Evolutionary conservation across 2,113 vertebrate species (phyloP).

Genomic region (Hippocampus zosterae): DNA sequence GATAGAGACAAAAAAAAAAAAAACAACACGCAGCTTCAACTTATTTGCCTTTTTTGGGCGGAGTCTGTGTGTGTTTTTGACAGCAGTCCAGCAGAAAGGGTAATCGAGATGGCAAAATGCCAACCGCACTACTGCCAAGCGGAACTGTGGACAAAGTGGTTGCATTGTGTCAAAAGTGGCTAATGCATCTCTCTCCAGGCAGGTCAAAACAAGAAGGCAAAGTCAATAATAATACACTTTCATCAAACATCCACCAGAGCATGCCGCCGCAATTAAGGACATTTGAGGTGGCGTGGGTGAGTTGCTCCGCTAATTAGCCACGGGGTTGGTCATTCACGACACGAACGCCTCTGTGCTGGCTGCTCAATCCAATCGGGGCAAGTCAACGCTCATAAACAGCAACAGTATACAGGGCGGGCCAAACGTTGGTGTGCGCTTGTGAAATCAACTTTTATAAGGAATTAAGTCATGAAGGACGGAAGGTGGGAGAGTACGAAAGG

Average conservation of each 20-base stretch:
- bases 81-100: no score
- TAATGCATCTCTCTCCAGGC: not conserved
- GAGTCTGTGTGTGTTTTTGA: no score
- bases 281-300: not conserved
- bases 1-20: no score
- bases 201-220: not conserved
- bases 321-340: not conserved
- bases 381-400: not conserved
- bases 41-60: not conserved
- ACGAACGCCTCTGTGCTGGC: not conserved
- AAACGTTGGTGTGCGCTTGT: not conserved
- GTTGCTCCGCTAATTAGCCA: not conserved
- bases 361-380: not conserved
- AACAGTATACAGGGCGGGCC: not conserved
- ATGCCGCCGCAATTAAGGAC: not conserved
- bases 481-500: not conserved
- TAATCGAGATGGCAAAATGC: not conserved
- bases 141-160: not conserved
- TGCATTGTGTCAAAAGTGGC: not conserved
- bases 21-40: no score
- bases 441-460: not conserved
- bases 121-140: not conserved
- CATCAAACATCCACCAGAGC: not conserved
- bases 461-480: not conserved
- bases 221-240: slow-evolving; percentile 1